Conservation (phyloP, 2,888 invertebrate genomes). For the Hymenopus coronatus region DNA sequence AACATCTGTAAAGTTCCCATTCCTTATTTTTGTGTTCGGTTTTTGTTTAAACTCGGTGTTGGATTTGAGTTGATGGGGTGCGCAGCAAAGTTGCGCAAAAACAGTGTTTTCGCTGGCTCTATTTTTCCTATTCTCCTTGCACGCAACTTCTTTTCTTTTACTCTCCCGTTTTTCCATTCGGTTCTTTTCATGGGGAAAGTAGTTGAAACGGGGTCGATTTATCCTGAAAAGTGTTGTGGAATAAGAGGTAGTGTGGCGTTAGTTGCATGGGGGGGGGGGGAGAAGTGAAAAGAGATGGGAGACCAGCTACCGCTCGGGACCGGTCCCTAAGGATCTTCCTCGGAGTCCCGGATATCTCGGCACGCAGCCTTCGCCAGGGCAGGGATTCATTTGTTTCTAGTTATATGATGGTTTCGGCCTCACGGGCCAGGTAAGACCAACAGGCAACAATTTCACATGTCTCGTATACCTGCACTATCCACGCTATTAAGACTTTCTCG, state of each 20-base stretch:
- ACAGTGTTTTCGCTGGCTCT: neutral
- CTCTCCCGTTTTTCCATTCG: neutral
- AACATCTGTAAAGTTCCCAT: neutral
- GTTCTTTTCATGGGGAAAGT: neutral
- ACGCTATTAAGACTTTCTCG: neutral
- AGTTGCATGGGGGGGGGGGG: neutral
- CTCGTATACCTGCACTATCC: neutral
- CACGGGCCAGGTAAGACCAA: neutral
- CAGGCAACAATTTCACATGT: neutral
- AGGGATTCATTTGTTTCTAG: neutral
- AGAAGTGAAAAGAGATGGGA: neutral
- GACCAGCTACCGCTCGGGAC: neutral
- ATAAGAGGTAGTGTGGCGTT: neutral
- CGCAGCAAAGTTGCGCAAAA: neutral
- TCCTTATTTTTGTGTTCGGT: neutral
- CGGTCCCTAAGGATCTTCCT: neutral
- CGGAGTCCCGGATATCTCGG: neutral
- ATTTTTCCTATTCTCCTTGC: neutral
- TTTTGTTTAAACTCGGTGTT: neutral
- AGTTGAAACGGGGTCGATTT: neutral
- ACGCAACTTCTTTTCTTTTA: neutral
- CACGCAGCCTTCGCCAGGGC: neutral
- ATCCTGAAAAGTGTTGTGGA: neutral
- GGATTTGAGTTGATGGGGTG: neutral
- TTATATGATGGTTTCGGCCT: neutral